These are phyloP conservation scores for Hypsibius dujardini DNA, from an alignment of 1,140 invertebrate genomes.

Conservation along the genomic window DNA sequence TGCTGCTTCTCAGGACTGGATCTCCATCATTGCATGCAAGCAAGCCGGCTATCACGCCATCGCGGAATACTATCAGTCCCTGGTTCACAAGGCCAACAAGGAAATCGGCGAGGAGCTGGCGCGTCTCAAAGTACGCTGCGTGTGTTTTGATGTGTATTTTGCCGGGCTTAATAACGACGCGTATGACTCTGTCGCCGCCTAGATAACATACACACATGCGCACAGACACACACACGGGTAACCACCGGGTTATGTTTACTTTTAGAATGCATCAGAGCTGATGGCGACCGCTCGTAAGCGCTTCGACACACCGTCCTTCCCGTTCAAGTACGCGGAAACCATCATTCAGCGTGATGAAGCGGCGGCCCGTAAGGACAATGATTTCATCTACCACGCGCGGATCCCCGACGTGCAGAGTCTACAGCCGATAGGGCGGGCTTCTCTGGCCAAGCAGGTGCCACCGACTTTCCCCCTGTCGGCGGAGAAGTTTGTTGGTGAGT, in stretches of 20 bases:
- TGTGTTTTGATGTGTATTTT: slow-evolving; percentile 20
- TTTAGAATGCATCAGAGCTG: slow-evolving; percentile 52
- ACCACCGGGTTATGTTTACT: slow-evolving; percentile 22
- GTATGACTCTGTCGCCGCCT: not conserved
- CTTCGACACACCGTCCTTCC: slow-evolving; percentile 40
- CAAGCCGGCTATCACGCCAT: slow-evolving; percentile 69
- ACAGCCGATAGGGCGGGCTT: slow-evolving; percentile 52
- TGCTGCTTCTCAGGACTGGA: slow-evolving; percentile 38
- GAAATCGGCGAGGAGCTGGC: slow-evolving; percentile 79
- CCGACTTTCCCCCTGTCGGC: slow-evolving; percentile 39
- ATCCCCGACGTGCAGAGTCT: slow-evolving; percentile 68
- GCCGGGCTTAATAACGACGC: not conserved
- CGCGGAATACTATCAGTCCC: slow-evolving; percentile 69
- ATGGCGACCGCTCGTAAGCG: slow-evolving; percentile 53
- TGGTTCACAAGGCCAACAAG: slow-evolving; percentile 60
- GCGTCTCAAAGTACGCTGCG: slow-evolving; percentile 52
- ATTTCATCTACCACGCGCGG: slow-evolving; percentile 92
- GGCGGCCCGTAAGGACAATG: slow-evolving; percentile 81
- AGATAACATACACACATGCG: too few relatives aligned
- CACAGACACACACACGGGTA: too few relatives aligned
- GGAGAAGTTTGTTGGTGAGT: slow-evolving; percentile 41
- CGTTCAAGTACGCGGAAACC: slow-evolving; percentile 50
- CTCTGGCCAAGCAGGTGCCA: slow-evolving; percentile 55
- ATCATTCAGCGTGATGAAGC: slow-evolving; percentile 52
- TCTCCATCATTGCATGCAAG: slow-evolving; percentile 51